Evolutionary conservation across 2,797 vertebrate genomes (phyloP).

Genomic region (Antennarius maculatus): DNA sequence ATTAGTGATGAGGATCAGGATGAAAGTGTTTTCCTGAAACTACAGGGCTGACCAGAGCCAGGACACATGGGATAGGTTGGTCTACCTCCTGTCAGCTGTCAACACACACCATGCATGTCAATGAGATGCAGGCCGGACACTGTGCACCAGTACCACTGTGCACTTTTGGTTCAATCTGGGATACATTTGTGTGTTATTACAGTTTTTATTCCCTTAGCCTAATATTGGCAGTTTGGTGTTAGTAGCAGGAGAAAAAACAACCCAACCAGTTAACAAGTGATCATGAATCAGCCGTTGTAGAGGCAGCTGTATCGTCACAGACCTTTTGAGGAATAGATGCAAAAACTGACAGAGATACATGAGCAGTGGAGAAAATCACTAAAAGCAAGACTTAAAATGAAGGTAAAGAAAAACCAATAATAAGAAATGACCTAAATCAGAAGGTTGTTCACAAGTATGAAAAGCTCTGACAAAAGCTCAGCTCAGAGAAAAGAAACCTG

Average conservation of each 20-base stretch:
- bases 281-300: not conserved
- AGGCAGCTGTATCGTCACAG: not conserved
- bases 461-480: no score
- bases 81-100: conserved; percentile 25
- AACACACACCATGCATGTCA: conserved; percentile 33
- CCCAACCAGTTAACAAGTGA: not conserved
- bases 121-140: not conserved
- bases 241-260: not conserved
- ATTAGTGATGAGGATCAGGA: conserved; percentile 82
- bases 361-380: not conserved
- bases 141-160: no score
- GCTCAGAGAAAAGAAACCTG: no score
- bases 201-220: not conserved
- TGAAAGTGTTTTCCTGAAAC: conserved; percentile 76
- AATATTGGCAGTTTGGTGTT: not conserved
- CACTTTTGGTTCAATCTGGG: conserved; percentile 9
- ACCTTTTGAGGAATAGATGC: not conserved
- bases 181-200: not conserved
- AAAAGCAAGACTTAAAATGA: not conserved
- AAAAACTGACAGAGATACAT: not conserved
- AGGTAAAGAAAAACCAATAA: no score
- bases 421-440: no score
- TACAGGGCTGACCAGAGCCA: conserved; percentile 54
- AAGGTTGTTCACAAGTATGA: no score
- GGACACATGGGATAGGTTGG: conserved; percentile 40